Conservation (phyloP, 2,797 vertebrate genomes). For the Calcarius lapponicus region DNA sequence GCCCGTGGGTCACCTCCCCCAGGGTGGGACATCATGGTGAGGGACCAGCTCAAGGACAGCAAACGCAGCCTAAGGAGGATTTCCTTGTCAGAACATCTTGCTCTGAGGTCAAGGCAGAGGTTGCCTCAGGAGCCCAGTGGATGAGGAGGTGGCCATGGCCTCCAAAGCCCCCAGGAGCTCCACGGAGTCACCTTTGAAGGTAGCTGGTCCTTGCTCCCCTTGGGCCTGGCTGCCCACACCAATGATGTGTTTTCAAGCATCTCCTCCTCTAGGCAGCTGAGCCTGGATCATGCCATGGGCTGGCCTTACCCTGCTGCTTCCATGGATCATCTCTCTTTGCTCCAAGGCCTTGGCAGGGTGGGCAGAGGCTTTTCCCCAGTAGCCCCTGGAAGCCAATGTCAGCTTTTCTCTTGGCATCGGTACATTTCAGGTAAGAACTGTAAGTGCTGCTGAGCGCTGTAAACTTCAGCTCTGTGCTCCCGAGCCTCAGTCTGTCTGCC, state of each 20-base stretch:
- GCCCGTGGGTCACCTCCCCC: background rate
- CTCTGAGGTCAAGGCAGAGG: background rate
- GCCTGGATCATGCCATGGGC: background rate
- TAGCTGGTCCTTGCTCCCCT: background rate
- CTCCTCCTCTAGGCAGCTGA: background rate
- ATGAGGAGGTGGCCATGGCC: background rate
- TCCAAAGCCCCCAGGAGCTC: background rate
- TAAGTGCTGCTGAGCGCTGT: background rate
- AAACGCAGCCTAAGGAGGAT: rapidly evolving
- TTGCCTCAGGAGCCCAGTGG: background rate
- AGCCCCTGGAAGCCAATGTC: background rate
- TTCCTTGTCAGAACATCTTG: background rate
- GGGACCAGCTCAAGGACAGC: background rate
- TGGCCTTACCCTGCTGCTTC: background rate
- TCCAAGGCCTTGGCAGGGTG: background rate
- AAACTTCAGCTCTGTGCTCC: background rate
- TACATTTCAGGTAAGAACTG: background rate
- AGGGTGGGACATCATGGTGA: rapidly evolving
- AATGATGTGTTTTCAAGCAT: background rate
- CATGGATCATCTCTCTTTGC: background rate
- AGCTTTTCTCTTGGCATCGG: background rate
- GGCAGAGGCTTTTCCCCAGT: background rate
- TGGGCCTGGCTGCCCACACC: background rate
- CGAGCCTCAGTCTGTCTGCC: background rate
- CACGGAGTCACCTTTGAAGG: background rate